Evolutionary conservation across 2,888 invertebrate species (phyloP), one percentile per base, ranked within the genome.

Genomic region (Drosophila maculinotata): DNA sequence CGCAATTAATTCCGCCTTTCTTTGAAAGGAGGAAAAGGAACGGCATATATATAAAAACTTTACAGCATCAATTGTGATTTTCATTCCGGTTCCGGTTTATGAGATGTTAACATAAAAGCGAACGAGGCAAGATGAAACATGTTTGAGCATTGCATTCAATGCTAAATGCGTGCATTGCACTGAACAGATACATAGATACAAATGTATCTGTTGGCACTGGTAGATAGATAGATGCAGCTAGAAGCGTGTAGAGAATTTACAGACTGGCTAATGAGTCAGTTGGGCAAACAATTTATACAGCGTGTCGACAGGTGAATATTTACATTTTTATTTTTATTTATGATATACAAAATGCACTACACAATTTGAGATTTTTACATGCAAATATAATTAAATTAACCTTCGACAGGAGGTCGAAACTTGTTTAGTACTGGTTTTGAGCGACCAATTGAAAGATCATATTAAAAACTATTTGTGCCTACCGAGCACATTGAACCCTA

Each of bases 81-180:
- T 12, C 51, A 58, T 76, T 66, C 66, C 75, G 64, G 73, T 82
- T 82, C 86, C 82, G 82, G 83, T 64, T 82, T 75, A 54, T 68
- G 71, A 41, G 44, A 44, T 58, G 80, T 80, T 72, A 66, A 72
- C 65, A 75, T 77, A 76, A 69, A 67, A 67, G 35, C 53, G 38
- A 69, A 45, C 47, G 60, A 56, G 66, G 44, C 49, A 66, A 53
- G 51, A 66, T 66, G 53, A 62, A 67, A 59, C 65, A 71, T 79
- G 64, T 67, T 63, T 28, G 35, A 64, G 45, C 69, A 74, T 51
- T 58, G 54, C 62, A 62, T 72, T 75, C 85, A 81, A 82, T 82
- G 79, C 52, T 82, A 59, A 69, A 49, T 54, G 77, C 73, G 82
- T 73, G 41, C 82, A 65, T 68, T 85, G 83, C 85, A 78, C 82